phyloP scores from a whole-genome alignment of 2,888 invertebrate species.

The Antheraea yamamai region DNA sequence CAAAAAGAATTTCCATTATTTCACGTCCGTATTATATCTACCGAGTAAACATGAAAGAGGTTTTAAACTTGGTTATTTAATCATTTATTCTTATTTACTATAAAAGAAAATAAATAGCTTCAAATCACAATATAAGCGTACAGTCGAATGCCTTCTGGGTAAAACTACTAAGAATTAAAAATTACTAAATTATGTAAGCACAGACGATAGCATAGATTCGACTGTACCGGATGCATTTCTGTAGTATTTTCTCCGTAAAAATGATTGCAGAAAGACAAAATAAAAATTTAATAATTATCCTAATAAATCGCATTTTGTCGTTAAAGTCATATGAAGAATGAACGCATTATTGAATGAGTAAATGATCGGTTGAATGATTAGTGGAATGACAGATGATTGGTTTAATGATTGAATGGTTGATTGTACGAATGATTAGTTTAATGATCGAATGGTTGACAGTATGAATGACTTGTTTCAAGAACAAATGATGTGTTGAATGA shows the following conservation, averaged over 20 bases:
- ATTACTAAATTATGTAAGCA: not conserved
- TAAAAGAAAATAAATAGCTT: slow-evolving; percentile 72
- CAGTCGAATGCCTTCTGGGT: slow-evolving; percentile 40
- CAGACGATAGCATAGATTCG: slow-evolving; percentile 28
- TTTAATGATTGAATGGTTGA: not conserved
- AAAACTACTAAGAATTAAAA: slow-evolving; percentile 6
- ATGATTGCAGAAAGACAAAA: slow-evolving; percentile 75
- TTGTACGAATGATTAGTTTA: too few relatives aligned
- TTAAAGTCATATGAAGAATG: not conserved
- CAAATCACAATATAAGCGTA: slow-evolving; percentile 58
- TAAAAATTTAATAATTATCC: slow-evolving; percentile 44
- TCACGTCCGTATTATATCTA: slow-evolving; percentile 39
- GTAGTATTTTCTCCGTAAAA: slow-evolving; percentile 70
- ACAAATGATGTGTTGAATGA: not conserved
- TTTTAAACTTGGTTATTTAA: slow-evolving; percentile 34
- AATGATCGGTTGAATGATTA: too few relatives aligned
- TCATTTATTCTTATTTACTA: slow-evolving; percentile 60
- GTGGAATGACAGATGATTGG: not conserved
- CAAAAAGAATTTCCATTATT: slow-evolving; percentile 34
- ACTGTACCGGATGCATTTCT: slow-evolving; percentile 59
- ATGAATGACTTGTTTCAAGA: too few relatives aligned
- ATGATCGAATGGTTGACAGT: not conserved
- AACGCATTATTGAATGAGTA: not conserved
- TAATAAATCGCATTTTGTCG: not conserved
- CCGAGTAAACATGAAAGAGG: slow-evolving; percentile 36